phyloP scores from a whole-genome alignment of 1,140 invertebrate species.

The Panonychus citri region DNA sequence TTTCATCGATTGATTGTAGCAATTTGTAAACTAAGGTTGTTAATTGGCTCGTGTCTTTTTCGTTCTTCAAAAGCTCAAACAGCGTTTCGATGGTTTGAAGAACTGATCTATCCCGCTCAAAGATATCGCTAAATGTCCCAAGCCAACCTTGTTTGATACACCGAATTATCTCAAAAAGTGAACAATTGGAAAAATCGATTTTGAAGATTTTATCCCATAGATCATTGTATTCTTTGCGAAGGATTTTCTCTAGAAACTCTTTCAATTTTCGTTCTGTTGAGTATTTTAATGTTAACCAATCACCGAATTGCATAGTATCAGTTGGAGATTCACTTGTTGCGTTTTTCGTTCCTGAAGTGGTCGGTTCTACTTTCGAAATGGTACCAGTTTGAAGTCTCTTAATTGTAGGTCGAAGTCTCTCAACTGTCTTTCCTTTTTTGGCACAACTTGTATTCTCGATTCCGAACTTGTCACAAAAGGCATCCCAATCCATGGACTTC shows the following conservation, averaged over 20 bases:
- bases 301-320: background rate
- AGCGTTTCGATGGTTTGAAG: too few relatives aligned
- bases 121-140: constrained; percentile 1
- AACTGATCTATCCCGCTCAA: background rate
- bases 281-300: background rate
- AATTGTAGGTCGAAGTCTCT: background rate
- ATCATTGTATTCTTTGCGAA: background rate
- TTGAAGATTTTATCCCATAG: constrained; percentile 2
- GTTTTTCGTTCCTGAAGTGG: background rate
- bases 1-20: too few relatives aligned
- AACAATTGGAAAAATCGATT: background rate
- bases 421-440: too few relatives aligned
- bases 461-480: background rate
- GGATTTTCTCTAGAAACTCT: background rate
- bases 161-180: background rate
- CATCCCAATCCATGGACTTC: background rate
- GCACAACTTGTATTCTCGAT: too few relatives aligned
- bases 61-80: too few relatives aligned
- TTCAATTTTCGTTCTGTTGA: background rate
- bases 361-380: background rate
- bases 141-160: background rate
- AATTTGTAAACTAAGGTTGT: too few relatives aligned
- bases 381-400: background rate
- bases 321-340: background rate
- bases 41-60: too few relatives aligned